Base-by-base conservation (phyloP, 1,140 invertebrate species). In the Heliconius hermathena region DNA sequence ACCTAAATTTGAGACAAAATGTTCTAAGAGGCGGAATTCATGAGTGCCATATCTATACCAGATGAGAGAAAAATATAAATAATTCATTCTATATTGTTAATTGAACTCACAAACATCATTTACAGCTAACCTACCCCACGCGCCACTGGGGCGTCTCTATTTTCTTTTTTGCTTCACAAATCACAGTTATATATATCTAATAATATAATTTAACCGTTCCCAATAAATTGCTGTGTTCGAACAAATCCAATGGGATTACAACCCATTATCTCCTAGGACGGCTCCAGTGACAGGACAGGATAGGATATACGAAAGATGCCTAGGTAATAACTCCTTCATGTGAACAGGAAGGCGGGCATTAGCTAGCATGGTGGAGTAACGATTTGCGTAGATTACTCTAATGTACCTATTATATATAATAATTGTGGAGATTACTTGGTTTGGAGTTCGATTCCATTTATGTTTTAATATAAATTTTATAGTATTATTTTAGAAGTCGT, bases 221-320 rank as follows among this genome's bases (percentile, higher is more conserved):
- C 22, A 72, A 77, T 29, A 77, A 77, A 77, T 77, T 72, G 49
- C 76, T 49, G 66, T 71, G 70, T 36, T 76, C 22, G 46, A 73
- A 78, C 77, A 70, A 70, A 78, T 78, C 71, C 49, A 74, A 52
- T 74, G 49, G 57, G 54, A 73, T 71, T 57, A 33, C 57, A 29
- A 49, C 8, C 77, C 54, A 78, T 78, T 74, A 78, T 70, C 77
- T 78, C 60, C 26, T 38, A 22, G 18, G 29, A 73, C 46, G 46
- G 73, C 73, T 33, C 76, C 52, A 74, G 77, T 36, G 77, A 78
- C 77, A 74, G 72, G 77, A 74, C 72, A 70, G 77, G 77, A 74
- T 78, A 74, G 77, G 77, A 74, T 78, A 78, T 74, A 78, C 72
- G 33, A 78, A 78, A 78, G 73, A 78, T 78, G 57, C 77, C 77